These are phyloP conservation scores for Redunca redunca DNA, from an alignment of 2,113 vertebrate genomes.

Conservation along the genomic window DNA sequence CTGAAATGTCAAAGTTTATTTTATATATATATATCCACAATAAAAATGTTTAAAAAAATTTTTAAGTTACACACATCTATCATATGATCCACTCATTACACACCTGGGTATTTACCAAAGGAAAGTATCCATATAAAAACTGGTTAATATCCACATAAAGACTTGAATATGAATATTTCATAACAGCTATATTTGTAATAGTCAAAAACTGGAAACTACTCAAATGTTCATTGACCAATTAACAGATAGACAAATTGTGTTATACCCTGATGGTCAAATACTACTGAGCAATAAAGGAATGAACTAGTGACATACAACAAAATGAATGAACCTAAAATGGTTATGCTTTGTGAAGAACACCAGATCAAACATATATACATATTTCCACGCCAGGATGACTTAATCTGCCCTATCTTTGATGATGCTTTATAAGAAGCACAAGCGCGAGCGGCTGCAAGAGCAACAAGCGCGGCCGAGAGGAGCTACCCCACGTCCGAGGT, in stretches of 20 bases:
- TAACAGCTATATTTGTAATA: background rate
- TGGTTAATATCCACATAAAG: background rate
- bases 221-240: background rate
- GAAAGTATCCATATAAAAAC: background rate
- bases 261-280: background rate
- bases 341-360: background rate
- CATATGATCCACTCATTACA: background rate
- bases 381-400: background rate
- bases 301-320: background rate
- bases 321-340: background rate
- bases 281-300: background rate
- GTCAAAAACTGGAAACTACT: background rate
- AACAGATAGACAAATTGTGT: background rate
- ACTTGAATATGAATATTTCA: background rate
- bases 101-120: background rate
- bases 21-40: background rate
- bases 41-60: background rate
- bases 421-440: background rate
- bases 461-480: too few species aligned
- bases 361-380: background rate
- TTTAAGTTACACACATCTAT: background rate
- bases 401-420: background rate
- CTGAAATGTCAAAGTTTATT: background rate
- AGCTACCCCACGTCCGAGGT: too few species aligned
- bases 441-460: rapidly evolving